Conservation (phyloP, 1,140 invertebrate species). For the Scaptomyza montana region DNA sequence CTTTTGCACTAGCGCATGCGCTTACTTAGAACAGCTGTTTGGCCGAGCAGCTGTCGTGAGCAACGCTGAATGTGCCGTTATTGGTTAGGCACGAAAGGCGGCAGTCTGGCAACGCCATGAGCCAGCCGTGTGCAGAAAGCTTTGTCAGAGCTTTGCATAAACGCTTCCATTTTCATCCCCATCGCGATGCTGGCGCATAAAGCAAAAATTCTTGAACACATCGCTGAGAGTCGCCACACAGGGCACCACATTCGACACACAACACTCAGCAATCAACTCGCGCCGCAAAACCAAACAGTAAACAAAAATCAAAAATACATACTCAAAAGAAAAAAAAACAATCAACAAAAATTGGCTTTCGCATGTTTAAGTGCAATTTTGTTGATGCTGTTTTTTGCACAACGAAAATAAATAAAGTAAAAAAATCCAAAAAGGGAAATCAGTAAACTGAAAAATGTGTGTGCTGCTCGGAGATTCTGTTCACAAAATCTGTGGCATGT, state of each 20-base stretch:
- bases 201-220: constrained; percentile 12
- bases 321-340: neutral
- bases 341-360: constrained; percentile 10
- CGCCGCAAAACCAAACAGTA: neutral
- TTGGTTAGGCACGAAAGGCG: neutral
- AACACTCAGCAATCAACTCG: constrained; percentile 8
- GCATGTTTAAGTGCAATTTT: neutral
- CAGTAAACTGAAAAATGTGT: constrained; percentile 9
- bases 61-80: constrained; percentile 30
- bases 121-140: neutral
- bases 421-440: neutral
- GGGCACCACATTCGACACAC: neutral
- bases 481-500: constrained; percentile 50
- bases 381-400: neutral
- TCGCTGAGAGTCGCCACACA: constrained; percentile 18
- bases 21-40: neutral
- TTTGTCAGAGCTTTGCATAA: constrained; percentile 4
- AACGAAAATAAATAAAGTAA: neutral
- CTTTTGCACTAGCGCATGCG: neutral
- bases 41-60: constrained; percentile 5
- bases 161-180: constrained; percentile 44
- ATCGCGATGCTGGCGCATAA: constrained; percentile 38
- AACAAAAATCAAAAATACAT: constrained; percentile 5
- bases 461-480: constrained; percentile 29
- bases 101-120: constrained; percentile 24